Base-by-base conservation (phyloP, 2,797 vertebrate genomes). In the Cossypha niveicapilla region DNA sequence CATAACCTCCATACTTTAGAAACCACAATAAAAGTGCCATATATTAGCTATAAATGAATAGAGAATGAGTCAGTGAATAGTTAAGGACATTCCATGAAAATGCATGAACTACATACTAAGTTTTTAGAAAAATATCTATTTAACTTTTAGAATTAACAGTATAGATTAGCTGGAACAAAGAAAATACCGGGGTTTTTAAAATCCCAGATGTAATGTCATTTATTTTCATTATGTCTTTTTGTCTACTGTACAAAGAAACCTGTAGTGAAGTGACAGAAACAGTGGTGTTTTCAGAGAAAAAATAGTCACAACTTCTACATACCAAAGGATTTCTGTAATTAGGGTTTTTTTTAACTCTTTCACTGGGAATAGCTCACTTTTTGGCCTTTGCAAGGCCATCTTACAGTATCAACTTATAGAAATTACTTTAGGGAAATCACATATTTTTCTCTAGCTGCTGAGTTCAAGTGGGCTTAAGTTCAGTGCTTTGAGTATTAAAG, bases 1-100 rank as follows among this genome's bases (percentile, higher is more conserved):
- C 66, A 87, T 96, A 96, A 96, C 89, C 95, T 97, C 94, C 94
- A 96, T 94, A 96, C 79, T 97, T 96, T 41, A 96, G 60, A 94
- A 97, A 96, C 93, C 95, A 97, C 96, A 98, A 97, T 91, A 97
- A 96, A 97, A 97, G 88, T 94, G 81, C 66, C 92, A 96, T 96
- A 96, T 95, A 97, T 96, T 97, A 96, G 81, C 81, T 90, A 96
- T 77, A 96, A 94, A 97, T 97, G 91, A 97, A 94, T 93, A 96
- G 74, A 67, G 94, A 97, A 88, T 97, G 96, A 97, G 79, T 97
- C 93, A 96, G 87, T 90, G 85, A 97, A 97, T 86, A 96, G 92
- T 94, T 97, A 96, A 96, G 93, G 92, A 90, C 85, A 96, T 94
- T 96, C 88, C 77, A 84, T 7, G 21, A 95, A 81, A 96, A 95